Percentiles rank a stretch among this genome's conserved stretches.
Conservation (phyloP, 2,888 invertebrate genomes). For the Oligia strigilis region DNA sequence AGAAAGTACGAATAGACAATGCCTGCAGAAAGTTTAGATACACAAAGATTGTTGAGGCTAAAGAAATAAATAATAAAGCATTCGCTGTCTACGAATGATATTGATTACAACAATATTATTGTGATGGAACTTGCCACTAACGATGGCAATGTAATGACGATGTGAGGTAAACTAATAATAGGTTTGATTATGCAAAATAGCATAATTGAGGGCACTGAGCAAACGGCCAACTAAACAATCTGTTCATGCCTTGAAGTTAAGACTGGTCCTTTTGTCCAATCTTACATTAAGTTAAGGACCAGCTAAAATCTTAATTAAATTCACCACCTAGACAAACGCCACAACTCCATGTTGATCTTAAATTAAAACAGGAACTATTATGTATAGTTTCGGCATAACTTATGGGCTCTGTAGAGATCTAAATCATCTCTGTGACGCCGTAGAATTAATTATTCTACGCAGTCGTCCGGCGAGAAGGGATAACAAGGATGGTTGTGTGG, state of each 20-base stretch:
- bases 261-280: slow-evolving; percentile 9
- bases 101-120: no score
- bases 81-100: neutral
- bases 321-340: slow-evolving; percentile 44
- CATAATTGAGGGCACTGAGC: neutral
- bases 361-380: slow-evolving; percentile 62
- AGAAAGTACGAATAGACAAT: neutral
- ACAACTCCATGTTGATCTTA: slow-evolving; percentile 61
- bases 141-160: neutral
- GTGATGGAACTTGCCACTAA: neutral
- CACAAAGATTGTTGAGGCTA: neutral
- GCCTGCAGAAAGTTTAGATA: neutral
- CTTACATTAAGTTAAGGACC: neutral
- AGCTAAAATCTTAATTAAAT: slow-evolving; percentile 54
- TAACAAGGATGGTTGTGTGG: slow-evolving; percentile 56
- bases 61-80: neutral
- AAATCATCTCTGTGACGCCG: slow-evolving; percentile 55
- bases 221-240: neutral
- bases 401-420: slow-evolving; percentile 48
- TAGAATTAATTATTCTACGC: slow-evolving; percentile 64
- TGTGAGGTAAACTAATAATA: neutral
- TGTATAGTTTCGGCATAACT: slow-evolving; percentile 62
- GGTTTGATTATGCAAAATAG: neutral
- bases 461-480: slow-evolving; percentile 57
- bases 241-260: neutral